phyloP scores from a whole-genome alignment of 1,140 invertebrate species.

The Listronotus bonariensis region DNA sequence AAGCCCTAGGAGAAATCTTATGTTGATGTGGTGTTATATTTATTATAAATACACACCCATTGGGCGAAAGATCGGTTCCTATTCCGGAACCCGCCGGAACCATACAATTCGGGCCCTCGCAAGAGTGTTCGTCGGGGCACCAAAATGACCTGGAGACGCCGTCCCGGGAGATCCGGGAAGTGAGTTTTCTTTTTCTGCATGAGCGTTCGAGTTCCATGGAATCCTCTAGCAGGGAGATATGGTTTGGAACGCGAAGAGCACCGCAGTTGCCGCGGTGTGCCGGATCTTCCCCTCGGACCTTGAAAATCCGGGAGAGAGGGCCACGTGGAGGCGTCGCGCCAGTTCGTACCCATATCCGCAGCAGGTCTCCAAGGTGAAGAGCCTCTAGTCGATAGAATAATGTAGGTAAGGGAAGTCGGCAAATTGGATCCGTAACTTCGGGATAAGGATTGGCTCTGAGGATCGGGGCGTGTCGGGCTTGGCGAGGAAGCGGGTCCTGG shows the following conservation, averaged over 20 bases:
- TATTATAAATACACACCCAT: slow-evolving; percentile 42
- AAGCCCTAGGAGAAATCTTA: slow-evolving; percentile 70
- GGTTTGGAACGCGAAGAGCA: slow-evolving; percentile 72
- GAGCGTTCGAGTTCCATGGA: slow-evolving; percentile 68
- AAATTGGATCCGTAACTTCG: slow-evolving; percentile 79
- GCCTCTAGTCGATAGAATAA: slow-evolving; percentile 89
- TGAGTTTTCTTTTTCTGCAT: slow-evolving; percentile 54
- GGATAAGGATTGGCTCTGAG: slow-evolving; percentile 74
- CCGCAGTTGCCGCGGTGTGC: slow-evolving; percentile 70
- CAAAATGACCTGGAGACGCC: slow-evolving; percentile 70
- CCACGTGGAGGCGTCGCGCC: slow-evolving; percentile 66
- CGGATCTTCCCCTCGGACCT: slow-evolving; percentile 59
- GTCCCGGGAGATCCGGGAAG: slow-evolving; percentile 73
- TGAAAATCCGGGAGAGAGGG: slow-evolving; percentile 75
- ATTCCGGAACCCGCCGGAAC: slow-evolving; percentile 77
- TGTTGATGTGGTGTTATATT: slow-evolving; percentile 59
- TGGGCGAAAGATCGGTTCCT: slow-evolving; percentile 71
- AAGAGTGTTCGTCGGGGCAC: slow-evolving; percentile 62
- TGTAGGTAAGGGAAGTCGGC: slow-evolving; percentile 85
- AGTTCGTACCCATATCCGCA: slow-evolving; percentile 72
- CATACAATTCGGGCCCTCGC: slow-evolving; percentile 67
- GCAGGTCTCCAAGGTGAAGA: slow-evolving; percentile 85
- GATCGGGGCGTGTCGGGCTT: slow-evolving; percentile 56
- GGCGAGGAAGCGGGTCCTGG: slow-evolving; percentile 46
- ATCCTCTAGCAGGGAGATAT: slow-evolving; percentile 71